These are phyloP conservation scores for Passer domesticus DNA, from an alignment of 2,113 vertebrate species.

Conservation along the genomic window DNA sequence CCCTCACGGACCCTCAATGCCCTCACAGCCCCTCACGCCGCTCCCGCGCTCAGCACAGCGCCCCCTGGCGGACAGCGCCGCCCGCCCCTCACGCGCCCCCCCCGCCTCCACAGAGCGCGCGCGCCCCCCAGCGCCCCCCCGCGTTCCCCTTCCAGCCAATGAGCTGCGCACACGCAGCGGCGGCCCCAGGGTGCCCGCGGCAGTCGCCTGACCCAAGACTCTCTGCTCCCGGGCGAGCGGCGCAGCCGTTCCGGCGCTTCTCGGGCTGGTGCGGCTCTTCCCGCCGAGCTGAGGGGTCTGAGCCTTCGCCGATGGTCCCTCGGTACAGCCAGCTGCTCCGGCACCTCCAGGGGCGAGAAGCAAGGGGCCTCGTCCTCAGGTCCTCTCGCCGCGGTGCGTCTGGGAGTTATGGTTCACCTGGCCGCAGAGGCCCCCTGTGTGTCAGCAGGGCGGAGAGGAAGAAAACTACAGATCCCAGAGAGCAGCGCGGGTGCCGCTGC, in stretches of 20 bases:
- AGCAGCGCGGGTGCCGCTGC: not conserved
- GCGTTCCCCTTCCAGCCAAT: not conserved
- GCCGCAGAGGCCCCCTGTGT: fast-evolving
- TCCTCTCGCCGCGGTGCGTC: not conserved
- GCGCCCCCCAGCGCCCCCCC: too few relatives aligned
- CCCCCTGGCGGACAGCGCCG: not conserved
- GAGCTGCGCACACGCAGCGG: not conserved
- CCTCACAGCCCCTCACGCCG: too few relatives aligned
- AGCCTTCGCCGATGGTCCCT: not conserved
- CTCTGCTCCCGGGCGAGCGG: fast-evolving
- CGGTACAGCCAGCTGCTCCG: fast-evolving
- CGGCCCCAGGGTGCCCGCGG: fast-evolving
- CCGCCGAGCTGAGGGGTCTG: not conserved
- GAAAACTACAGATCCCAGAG: slow-evolving; percentile 67
- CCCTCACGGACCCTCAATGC: too few relatives aligned
- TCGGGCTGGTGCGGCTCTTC: fast-evolving
- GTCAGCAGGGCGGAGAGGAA: fast-evolving
- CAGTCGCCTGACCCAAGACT: not conserved
- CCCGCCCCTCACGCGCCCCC: not conserved
- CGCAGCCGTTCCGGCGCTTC: fast-evolving
- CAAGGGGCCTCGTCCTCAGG: fast-evolving
- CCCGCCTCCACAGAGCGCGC: too few relatives aligned
- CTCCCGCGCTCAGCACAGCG: not conserved
- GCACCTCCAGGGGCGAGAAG: fast-evolving
- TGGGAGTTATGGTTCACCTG: slow-evolving; percentile 27